These are phyloP conservation scores for Hydriomena furcata DNA, from an alignment of 2,888 invertebrate species.

Conservation along the genomic window DNA sequence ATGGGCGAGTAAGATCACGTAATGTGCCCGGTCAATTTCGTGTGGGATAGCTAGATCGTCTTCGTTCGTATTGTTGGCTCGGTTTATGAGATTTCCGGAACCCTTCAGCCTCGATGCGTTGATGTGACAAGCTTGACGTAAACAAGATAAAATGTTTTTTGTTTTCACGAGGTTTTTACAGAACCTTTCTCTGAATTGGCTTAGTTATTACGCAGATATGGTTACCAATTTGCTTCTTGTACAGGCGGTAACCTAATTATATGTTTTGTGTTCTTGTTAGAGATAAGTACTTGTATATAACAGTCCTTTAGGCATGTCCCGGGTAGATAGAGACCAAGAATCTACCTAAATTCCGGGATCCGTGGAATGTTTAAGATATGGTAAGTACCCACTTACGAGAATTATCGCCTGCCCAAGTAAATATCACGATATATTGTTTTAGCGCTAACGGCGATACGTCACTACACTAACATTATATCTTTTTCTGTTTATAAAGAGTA, in stretches of 20 bases:
- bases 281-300: too few relatives aligned
- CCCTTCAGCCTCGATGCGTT: constrained; percentile 2
- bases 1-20: constrained; percentile 49
- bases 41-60: constrained; percentile 6
- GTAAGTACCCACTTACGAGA: too few relatives aligned
- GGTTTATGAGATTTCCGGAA: constrained; percentile 13
- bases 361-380: too few relatives aligned
- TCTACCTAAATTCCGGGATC: too few relatives aligned
- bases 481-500: too few relatives aligned
- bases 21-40: constrained; percentile 49
- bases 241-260: background rate
- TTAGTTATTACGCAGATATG: background rate
- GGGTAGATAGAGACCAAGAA: too few relatives aligned
- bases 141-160: constrained; percentile 16
- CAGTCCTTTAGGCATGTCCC: too few relatives aligned
- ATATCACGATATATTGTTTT: too few relatives aligned
- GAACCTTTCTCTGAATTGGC: background rate
- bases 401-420: too few relatives aligned
- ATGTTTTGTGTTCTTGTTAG: background rate
- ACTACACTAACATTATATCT: too few relatives aligned
- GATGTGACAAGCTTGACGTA: constrained; percentile 8
- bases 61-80: constrained; percentile 6
- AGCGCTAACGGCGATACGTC: too few relatives aligned
- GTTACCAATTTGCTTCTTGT: background rate
- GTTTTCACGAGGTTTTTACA: constrained; percentile 5